Base-by-base conservation (phyloP, 2,113 vertebrate genomes). In the Proterorhinus semilunaris region DNA sequence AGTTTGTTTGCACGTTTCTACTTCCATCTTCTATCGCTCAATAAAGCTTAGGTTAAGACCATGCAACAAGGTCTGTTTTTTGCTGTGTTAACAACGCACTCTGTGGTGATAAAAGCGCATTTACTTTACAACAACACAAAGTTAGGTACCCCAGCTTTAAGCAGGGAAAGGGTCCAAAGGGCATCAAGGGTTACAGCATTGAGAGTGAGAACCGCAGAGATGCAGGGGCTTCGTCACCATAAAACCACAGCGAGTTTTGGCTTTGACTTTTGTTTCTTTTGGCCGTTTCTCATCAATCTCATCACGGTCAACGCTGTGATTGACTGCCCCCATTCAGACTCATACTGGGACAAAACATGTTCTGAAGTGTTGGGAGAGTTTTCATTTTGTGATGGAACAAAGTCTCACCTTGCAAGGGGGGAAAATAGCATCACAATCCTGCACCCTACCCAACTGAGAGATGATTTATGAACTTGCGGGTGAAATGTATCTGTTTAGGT, bases 271-370 rank as follows among this genome's bases (percentile, higher is more conserved):
- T 66, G 76, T 74, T 69, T 66, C 75, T 84, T 73, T 80, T 68
- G 76, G 78, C 63, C 79, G 66, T 80, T 82, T 83, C 81, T 82
- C 81, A 83, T n/a, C n/a, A n/a, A n/a, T 77, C 74, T 82, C 76
- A 83, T 82, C 79, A 77, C 48, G 66, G 76, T 81, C 71, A 72
- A 75, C 76, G 75, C 54, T 68, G 81, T 83, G 79, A 83, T 79
- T 75, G 74, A 80, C 76, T 71, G 42, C 71, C 68, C 68, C 50
- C 63, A 17, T 70, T 79, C 52, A n/a, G 65, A 43, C 78, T 76
- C 51, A 65, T 76, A 72, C 74, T 69, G 62, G 52, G 75, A 51
- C 73, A 45, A 70, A 48, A 55, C 48, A 70, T 10, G 66, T 58
- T 74, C n/a, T 69, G 36, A 74, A 69, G 50, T 65, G 74, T 51